Conservation (phyloP, 2,888 invertebrate species). For the Rhagium mordax region DNA sequence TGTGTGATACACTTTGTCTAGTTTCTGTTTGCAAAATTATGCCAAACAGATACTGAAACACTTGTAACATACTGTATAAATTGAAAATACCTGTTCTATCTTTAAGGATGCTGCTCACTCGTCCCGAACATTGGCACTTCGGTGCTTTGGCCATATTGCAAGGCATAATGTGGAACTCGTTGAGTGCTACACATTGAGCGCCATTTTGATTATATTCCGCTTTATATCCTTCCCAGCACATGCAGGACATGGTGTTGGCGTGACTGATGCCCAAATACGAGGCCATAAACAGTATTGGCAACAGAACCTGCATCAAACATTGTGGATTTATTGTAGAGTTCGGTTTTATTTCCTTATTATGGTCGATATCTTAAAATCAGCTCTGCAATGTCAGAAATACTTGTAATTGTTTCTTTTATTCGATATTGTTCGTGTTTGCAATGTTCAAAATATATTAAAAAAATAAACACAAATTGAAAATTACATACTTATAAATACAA, state of each 20-base stretch:
- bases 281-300: conserved; percentile 23
- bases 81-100: conserved; percentile 57
- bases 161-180: conserved; percentile 62
- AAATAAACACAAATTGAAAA: too few species aligned
- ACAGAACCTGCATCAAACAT: conserved; percentile 37
- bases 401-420: too few species aligned
- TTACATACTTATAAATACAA: too few species aligned
- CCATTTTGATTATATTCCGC: conserved; percentile 57
- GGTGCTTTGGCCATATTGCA: conserved; percentile 62
- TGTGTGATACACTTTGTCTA: too few species aligned
- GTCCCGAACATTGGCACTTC: conserved; percentile 61
- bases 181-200: conserved; percentile 59
- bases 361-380: not conserved
- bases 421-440: too few species aligned
- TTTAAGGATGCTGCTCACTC: conserved; percentile 61
- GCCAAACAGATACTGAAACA: not conserved
- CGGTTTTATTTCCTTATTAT: not conserved
- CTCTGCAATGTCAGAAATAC: not conserved
- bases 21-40: too few species aligned
- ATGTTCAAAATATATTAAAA: too few species aligned
- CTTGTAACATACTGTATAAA: not conserved
- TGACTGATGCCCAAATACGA: conserved; percentile 19
- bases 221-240: conserved; percentile 64
- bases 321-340: not conserved
- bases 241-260: conserved; percentile 49